Evolutionary conservation across 2,888 invertebrate species (phyloP), one percentile per base, ranked within the genome.

Genomic region (Macaria notata): DNA sequence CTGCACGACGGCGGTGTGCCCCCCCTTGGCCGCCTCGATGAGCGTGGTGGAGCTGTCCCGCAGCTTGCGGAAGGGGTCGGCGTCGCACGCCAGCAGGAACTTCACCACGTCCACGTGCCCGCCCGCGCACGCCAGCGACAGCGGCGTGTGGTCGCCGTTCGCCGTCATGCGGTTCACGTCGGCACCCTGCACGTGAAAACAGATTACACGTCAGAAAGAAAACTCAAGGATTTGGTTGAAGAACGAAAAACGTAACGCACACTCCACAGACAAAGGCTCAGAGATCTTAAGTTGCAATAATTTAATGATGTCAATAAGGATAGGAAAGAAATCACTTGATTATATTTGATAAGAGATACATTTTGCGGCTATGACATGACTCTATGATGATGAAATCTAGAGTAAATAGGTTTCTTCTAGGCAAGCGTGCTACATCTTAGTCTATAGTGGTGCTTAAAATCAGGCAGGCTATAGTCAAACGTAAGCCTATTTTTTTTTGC

Each of bases 21-120:
- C 99, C 49, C 99, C 98, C 89, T 98, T 98, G 48, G 99, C 97
- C 50, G 99, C 99, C 89, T 99, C 99, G 73, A 99, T 99, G 70
- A 99, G 93, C 96, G 99, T 99, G 54, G 98, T 99, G 61, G 98
- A 98, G 85, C 98, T 98, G 90, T 99, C 99, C 93, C 99, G 98
- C 50, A 99, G 94, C 90, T 98, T 98, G 91, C 98, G 97, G 86
- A 97, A 97, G 49, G 98, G 98, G 92, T 99, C 98, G 45, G 98
- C 98, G 71, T 97, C 96, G 88, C 97, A 95, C 53, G 96, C 95
- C 62, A 99, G 93, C 65, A 99, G 93, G 75, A 97, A 92, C 90
- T 99, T 98, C 31, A 99, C 99, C 50, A 98, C 98, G 68, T 96
- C 94, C 68, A 97, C 94, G 89, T 99, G 98, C 2, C 99, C 99